Evolutionary conservation across 2,888 invertebrate species (phyloP).

Genomic region (Cylindroiulus punctatus): DNA sequence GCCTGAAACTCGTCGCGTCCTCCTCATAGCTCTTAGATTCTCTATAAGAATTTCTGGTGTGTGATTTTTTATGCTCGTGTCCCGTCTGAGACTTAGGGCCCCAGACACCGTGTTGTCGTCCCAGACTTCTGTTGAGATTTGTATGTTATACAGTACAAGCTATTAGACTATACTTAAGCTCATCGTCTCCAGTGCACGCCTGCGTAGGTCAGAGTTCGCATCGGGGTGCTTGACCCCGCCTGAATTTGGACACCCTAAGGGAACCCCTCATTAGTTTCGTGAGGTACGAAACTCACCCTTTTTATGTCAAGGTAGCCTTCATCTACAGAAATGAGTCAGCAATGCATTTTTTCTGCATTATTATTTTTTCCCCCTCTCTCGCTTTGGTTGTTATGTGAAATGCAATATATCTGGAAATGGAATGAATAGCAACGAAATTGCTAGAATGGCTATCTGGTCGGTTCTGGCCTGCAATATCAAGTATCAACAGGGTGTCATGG

Average conservation of each 20-base stretch:
- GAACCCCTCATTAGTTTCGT: not conserved
- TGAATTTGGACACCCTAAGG: not conserved
- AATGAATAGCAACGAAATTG: too few species aligned
- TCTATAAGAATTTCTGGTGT: constrained; percentile 25
- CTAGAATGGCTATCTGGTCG: too few species aligned
- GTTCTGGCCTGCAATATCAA: too few species aligned
- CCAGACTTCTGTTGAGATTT: constrained; percentile 44
- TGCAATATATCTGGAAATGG: not conserved
- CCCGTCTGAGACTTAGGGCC: constrained; percentile 36
- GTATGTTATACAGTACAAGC: constrained; percentile 6
- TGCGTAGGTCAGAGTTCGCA: constrained; percentile 33
- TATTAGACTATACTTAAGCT: constrained; percentile 31
- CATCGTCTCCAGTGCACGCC: constrained; percentile 35
- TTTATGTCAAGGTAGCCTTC: constrained; percentile 1
- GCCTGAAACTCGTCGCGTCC: constrained; percentile 42
- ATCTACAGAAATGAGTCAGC: constrained; percentile 14
- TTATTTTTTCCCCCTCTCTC: not conserved
- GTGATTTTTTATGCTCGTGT: constrained; percentile 42
- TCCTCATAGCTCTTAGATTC: constrained; percentile 33
- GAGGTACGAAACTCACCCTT: not conserved
- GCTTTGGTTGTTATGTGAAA: not conserved
- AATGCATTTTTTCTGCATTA: not conserved
- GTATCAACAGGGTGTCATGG: too few species aligned
- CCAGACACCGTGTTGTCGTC: constrained; percentile 28
- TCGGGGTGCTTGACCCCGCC: not conserved